Base-by-base conservation (phyloP, 2,888 invertebrate species). In the Chymomyza procnemis region DNA sequence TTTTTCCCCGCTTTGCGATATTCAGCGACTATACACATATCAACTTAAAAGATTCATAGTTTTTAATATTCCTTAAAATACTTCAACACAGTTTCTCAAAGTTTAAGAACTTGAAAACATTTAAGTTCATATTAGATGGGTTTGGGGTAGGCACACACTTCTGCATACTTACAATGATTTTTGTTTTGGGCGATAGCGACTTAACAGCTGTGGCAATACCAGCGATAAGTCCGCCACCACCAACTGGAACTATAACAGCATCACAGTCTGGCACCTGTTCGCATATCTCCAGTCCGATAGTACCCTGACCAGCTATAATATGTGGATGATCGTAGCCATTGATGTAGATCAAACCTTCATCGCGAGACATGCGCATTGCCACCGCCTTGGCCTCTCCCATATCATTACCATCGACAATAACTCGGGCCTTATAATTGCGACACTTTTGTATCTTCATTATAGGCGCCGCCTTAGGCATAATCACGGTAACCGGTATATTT, bases 271-370 rank as follows among this genome's bases (percentile, higher is more conserved):
- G 93, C 1, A 98, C 96, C 90, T 98, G 97, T 85, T 98, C 97
- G 22, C 97, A 90, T 68, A 98, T 97, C 92, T 98, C 98, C 80
- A 99, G 91, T 0, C 97, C 98, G 87, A 97, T 93, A 0, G 98
- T 98, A 9, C 98, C 98, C 90, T 98, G 98, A 0, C 98, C 98
- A 0, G 98, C 97, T 93, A 98, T 95, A 73, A 98, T 97, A 89
- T 97, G 95, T 0, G 98, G 98, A 90, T 98, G 97, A 90, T 99
- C 98, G 88, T 98, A 98, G 2, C 97, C 97, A 91, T 98, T 98
- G 46, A 99, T 95, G 85, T 98, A 98, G 21, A 94, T 93, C 63
- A 95, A 92, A 0, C 93, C 93, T 66, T 93, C 92, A 68, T 96
- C 94, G 84, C 94, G 94, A 0, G 95, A 94, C 73, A 97, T 90